A percentile compares a stretch with the other conserved stretches of the same genome.
phyloP scores from a whole-genome alignment of 2,888 invertebrate species.

The Acanthosepion esculentum region DNA sequence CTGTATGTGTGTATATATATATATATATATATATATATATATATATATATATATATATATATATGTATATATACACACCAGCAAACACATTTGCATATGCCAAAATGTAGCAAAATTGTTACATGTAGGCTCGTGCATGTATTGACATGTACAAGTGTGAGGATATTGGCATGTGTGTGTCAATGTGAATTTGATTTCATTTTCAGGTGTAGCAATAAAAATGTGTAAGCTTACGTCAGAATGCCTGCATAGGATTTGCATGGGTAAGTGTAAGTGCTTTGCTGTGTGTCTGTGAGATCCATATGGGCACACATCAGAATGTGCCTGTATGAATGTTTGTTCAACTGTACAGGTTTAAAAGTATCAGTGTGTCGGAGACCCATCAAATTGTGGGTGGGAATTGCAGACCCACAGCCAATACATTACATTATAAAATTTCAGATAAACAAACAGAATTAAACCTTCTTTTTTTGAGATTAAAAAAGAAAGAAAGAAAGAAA shows the following conservation, averaged over 20 bases:
- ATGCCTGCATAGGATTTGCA: background rate
- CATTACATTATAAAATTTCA: conserved; percentile 14
- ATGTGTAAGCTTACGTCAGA: background rate
- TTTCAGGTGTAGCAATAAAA: background rate
- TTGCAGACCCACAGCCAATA: background rate
- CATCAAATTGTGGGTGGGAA: background rate
- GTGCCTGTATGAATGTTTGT: background rate
- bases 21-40: no score
- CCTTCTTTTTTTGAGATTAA: background rate
- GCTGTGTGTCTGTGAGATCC: background rate
- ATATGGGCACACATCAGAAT: background rate
- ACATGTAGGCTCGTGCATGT: background rate
- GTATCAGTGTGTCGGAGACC: background rate
- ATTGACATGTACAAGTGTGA: background rate
- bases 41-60: no score
- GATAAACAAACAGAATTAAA: background rate
- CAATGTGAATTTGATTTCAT: background rate
- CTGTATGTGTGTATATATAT: no score
- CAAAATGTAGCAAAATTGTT: background rate
- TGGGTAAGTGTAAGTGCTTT: background rate
- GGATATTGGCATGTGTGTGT: background rate
- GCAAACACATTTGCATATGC: background rate
- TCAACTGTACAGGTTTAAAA: no score
- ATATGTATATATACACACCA: background rate
- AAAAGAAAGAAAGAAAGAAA: no score